Evolutionary conservation across 1,140 invertebrate genomes (phyloP).

Genomic region (Ceratosolen solmsi): DNA sequence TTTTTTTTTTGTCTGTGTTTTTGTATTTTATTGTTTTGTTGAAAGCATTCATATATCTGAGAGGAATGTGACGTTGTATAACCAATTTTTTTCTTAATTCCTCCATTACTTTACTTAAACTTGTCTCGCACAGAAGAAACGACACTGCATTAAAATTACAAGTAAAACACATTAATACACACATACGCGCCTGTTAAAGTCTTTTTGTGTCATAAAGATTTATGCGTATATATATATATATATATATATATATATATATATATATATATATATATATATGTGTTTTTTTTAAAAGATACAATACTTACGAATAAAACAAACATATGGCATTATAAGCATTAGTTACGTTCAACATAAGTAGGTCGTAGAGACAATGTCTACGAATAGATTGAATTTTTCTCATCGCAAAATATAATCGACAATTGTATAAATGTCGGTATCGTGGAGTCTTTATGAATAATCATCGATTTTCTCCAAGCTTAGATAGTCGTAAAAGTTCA

Average conservation of each 20-base stretch:
- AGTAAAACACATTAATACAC: conserved; percentile 47
- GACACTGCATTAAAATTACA: conserved; percentile 42
- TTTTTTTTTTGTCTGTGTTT: conserved; percentile 49
- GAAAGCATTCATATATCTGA: conserved; percentile 64
- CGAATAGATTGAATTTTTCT: conserved; percentile 15
- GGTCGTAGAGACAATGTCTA: conserved; percentile 4
- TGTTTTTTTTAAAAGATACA: conserved; percentile 41
- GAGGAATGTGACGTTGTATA: conserved; percentile 53
- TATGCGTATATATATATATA: not conserved
- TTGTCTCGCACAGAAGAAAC: conserved; percentile 14
- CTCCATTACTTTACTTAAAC: conserved; percentile 12
- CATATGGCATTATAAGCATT: conserved; percentile 24
- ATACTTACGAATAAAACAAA: conserved; percentile 45
- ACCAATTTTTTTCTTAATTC: conserved; percentile 49
- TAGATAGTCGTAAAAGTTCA: conserved; percentile 6
- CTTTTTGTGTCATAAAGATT: not conserved
- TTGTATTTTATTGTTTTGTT: conserved; percentile 54
- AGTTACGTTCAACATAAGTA: conserved; percentile 35
- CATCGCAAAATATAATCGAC: not conserved
- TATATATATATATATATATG: conserved; percentile 11
- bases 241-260: not conserved
- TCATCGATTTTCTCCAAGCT: conserved; percentile 21
- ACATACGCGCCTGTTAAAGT: conserved; percentile 45
- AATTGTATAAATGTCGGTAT: conserved; percentile 23
- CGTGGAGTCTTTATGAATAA: conserved; percentile 22